Conservation (phyloP, 2,888 invertebrate species). For the Cetonia aurata region DNA sequence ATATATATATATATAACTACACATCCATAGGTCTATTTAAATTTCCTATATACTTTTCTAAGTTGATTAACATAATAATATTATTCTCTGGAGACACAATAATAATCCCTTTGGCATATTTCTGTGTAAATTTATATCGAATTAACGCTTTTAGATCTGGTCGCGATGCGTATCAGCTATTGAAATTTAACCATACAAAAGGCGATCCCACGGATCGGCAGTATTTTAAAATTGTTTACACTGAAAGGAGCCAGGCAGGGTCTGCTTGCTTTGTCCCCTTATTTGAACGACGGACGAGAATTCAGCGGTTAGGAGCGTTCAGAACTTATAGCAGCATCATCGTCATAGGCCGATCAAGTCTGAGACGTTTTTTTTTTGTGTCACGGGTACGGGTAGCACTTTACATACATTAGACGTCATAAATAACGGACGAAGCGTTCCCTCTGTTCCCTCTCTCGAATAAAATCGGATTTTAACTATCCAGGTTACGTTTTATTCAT, state of each 20-base stretch:
- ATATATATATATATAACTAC: too few relatives aligned
- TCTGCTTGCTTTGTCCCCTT: conserved; percentile 10
- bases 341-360: conserved; percentile 49
- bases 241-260: neutral
- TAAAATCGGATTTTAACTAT: conserved; percentile 64
- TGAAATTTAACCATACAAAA: conserved; percentile 22
- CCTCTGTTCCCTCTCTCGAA: conserved; percentile 58
- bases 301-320: neutral
- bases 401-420: conserved; percentile 65
- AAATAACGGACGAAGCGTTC: conserved; percentile 60
- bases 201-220: conserved; percentile 6
- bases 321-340: conserved; percentile 40
- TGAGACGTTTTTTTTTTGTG: conserved; percentile 19
- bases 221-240: conserved; percentile 36
- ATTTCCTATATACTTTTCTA: too few relatives aligned
- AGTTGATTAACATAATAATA: neutral
- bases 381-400: conserved; percentile 57
- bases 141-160: conserved; percentile 16
- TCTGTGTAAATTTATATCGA: conserved; percentile 21
- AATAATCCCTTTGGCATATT: neutral
- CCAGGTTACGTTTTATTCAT: conserved; percentile 64
- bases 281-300: neutral
- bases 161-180: neutral
- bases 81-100: neutral
- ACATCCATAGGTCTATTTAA: too few relatives aligned